phyloP scores from a whole-genome alignment of 2,888 invertebrate species.

The Lathronympha strigana region DNA sequence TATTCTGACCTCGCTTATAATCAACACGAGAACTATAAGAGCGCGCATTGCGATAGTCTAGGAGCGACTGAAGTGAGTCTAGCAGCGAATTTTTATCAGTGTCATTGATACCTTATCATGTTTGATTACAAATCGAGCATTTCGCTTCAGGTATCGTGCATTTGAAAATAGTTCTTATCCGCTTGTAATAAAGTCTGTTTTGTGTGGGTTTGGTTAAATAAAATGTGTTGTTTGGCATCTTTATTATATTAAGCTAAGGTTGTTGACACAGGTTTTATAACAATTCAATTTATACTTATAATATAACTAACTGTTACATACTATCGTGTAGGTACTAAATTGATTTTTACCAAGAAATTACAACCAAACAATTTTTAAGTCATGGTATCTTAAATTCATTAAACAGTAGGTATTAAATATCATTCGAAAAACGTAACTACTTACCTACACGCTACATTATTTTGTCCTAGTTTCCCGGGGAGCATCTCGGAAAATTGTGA shows the following conservation, averaged over 20 bases:
- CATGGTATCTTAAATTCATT: too few relatives aligned
- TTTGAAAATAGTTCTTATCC: constrained; percentile 4
- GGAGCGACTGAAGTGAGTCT: constrained; percentile 33
- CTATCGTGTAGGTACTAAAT: too few relatives aligned
- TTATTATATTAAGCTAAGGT: constrained; percentile 24
- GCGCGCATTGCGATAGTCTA: constrained; percentile 54
- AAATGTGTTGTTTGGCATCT: constrained; percentile 19
- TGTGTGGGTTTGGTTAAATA: not conserved
- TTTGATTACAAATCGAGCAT: constrained; percentile 64
- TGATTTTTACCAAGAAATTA: too few relatives aligned
- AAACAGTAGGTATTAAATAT: too few relatives aligned
- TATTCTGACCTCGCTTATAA: constrained; percentile 45
- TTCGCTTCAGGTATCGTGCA: constrained; percentile 51
- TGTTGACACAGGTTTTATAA: constrained; percentile 34
- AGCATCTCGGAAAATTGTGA: too few relatives aligned
- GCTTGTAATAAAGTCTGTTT: constrained; percentile 8
- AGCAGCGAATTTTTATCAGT: constrained; percentile 52
- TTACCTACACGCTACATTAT: too few relatives aligned
- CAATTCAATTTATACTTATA: not conserved
- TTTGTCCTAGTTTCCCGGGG: too few relatives aligned
- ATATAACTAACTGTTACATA: not conserved
- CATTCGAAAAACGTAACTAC: too few relatives aligned
- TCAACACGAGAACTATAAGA: constrained; percentile 39
- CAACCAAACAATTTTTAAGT: too few relatives aligned
- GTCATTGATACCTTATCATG: constrained; percentile 60